Evolutionary conservation across 2,113 vertebrate genomes (phyloP), one percentile per base, ranked within the genome.

Genomic region (Lipophrys pholis): DNA sequence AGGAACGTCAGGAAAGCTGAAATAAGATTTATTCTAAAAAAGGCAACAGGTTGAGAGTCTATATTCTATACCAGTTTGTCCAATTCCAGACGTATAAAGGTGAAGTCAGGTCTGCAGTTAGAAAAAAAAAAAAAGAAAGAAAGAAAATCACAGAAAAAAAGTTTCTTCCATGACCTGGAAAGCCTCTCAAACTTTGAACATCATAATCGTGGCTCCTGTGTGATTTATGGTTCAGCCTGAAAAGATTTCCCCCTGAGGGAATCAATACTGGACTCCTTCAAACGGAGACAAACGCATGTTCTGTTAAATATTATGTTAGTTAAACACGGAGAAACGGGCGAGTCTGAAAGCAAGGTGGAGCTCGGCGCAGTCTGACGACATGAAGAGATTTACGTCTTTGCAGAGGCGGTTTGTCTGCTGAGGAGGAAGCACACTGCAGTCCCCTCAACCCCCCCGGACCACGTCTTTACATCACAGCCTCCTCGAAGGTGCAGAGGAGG

Each of bases 341-440:
- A 30, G 21, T 30, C 21, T 30, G 21, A 30, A 30, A 30, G 21
- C 21, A 30, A 30, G 21, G 21, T 30, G 21, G 21, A 30, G 21
- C 21, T 30, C 21, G 21, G 21, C 21, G 21, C 7, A 5, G 0
- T 0, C 55, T 38, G 53, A 14, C 59, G 7, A 38, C 3, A 51
- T 53, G 39, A 55, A 46, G 50, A 63, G 48, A 80, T 81, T 64
- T 45, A 3, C 49, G 41, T 11, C 38, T 12, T 14, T 45, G 6
- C 49, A 6, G 45, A 7, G 57, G 36, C 11, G 8, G 58, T 57
- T 68, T 46, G 70, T 61, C 36, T 16, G 0, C 54, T n/a, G 45
- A 55, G 12, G 41, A 70, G 58, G 56, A 70, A 67, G 11, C 0
- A 14, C 10, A 14, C 21, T 38, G 40, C 50, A 38, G 36, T n/a